A percentile compares a stretch with the other conserved stretches of the same genome.
Evolutionary conservation across 2,797 vertebrate genomes (phyloP).

Genomic region (Rhinichthys osculus): DNA sequence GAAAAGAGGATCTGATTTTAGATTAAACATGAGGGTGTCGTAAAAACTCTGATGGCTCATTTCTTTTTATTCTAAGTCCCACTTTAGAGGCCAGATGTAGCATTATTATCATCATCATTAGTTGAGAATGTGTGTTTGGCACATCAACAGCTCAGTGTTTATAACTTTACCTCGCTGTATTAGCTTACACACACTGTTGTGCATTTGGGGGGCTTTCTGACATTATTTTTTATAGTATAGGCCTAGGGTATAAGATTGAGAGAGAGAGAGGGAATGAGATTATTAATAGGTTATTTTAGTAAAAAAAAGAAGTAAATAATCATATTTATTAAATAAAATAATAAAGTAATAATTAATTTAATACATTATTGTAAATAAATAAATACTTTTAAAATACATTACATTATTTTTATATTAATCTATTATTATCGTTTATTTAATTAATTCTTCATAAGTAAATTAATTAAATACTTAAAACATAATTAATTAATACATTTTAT

Average conservation of each 20-base stretch:
- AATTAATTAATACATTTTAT: neutral
- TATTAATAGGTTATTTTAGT: neutral
- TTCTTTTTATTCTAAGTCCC: neutral
- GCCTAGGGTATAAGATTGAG: neutral
- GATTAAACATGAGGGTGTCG: neutral
- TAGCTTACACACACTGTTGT: neutral
- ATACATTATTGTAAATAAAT: neutral
- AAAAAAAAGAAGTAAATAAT: neutral
- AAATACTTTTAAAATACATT: neutral
- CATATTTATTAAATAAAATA: neutral
- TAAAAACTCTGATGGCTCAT: neutral
- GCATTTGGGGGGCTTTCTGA: neutral
- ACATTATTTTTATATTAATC: neutral
- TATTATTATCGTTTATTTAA: neutral
- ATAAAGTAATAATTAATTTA: neutral
- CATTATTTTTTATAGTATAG: too few relatives aligned
- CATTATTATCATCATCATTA: slow-evolving; percentile 1
- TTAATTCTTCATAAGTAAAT: neutral
- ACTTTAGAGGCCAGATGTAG: slow-evolving; percentile 11
- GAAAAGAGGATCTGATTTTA: neutral
- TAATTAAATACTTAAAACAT: neutral
- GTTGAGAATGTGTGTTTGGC: slow-evolving; percentile 5
- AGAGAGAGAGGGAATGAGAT: neutral
- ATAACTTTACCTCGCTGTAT: neutral
- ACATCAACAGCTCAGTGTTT: neutral